Base-by-base conservation (phyloP, 2,113 vertebrate species). In the Hypomesus transpacificus region DNA sequence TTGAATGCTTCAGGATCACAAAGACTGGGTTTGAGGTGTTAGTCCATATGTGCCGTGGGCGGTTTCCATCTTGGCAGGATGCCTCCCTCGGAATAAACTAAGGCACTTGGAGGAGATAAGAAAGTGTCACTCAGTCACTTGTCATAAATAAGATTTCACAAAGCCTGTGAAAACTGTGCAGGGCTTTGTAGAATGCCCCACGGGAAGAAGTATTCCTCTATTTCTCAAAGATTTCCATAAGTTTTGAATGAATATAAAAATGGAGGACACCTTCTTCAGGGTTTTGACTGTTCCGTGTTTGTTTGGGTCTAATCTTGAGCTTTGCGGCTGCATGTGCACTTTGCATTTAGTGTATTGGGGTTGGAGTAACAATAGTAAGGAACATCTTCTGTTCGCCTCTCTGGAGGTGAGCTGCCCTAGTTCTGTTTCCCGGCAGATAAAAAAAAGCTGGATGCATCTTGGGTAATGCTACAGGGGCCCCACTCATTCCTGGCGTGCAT, bases 381-480 rank as follows among this genome's bases (percentile, higher is more conserved):
- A 46, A 46, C 39, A 46, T 46, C 39, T 46, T 26, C 24, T 28
- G 14, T 62, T 56, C 56, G 59, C 60, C 67, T 77, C 70, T 76
- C 63, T 65, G 20, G 69, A 73, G 75, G 73, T 53, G 46, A 84
- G 70, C 60, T 76, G 75, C 72, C 80, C 68, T 76, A 78, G 69
- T 77, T 77, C 73, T 68, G 61, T 82, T 76, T 80, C 66, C 17
- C 31, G 68, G 69, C 39, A 66, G 66, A 74, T 78, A 75, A 83
- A 80, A 83, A n/a, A 78, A 46, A 75, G 59, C 54, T 62, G 54
- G 76, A 64, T 78, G 75, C 77, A 84, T 83, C 75, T 59, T 75
- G 69, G 78, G 71, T 78, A 82, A 80, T 77, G 63, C 69, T 66
- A 68, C 57, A 11, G 75, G 71, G 64, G 66, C 59, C 26, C 78